Base-by-base conservation (phyloP, 2,888 invertebrate genomes). In the Dendrolimus houi region DNA sequence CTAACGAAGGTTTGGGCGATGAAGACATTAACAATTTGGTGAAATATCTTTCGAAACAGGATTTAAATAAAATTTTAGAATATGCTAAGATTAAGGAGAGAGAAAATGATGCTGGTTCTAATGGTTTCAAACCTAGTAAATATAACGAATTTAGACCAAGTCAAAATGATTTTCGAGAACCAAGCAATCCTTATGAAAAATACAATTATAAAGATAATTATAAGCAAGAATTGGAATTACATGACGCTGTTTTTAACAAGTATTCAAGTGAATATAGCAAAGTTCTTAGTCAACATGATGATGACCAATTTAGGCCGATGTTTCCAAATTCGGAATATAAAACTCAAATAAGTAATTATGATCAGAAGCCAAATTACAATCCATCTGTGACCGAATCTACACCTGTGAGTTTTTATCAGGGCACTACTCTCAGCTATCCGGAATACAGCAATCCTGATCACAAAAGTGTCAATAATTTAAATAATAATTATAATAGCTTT, bases 41-140 rank as follows among this genome's bases (percentile, higher is more conserved):
- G 17, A 85, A 84, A 72, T 74, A 85, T 65, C 70, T 90, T 53
- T 82, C 87, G 3, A 83, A 87, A 69, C 77, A 85, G 63, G 88
- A 90, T 64, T 62, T 89, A 59, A 80, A 86, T 64, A 86, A 81
- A 63, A 77, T 90, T 40, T 63, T 89, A 8, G 80, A 86, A 58
- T 72, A 78, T 1, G 81, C 87, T 8, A 72, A 71, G 9, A 76
- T 71, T 9, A 75, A 71, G 55, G 71, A 74, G 10, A 72, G 62
- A 63, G 59, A 69, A 52, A 59, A 57, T 40, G 60, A 60, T 2
- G 57, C 58, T 12, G 64, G 63, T 62, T 57, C 57, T 57, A 74
- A 64, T 60, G 62, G 62, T 17, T n/a, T 57, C 1, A 57, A 62
- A 12, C 47, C 47, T 47, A 47, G 47, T 9, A 10, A 9, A 52